Base-by-base conservation (phyloP, 2,888 invertebrate species). In the Eudasyphora cyanicolor region DNA sequence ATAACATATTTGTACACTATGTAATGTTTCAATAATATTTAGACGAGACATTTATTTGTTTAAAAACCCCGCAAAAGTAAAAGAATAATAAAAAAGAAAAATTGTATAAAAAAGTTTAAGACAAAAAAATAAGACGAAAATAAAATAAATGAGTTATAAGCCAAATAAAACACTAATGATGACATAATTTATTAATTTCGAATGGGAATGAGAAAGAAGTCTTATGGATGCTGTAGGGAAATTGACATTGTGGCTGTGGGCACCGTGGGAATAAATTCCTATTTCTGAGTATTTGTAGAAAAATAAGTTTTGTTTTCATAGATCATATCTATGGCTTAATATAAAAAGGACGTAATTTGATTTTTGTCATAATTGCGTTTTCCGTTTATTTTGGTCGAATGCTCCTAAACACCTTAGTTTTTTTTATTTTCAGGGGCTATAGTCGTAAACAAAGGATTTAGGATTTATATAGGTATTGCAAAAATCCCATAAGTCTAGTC, bases 61-160 rank as follows among this genome's bases (percentile, higher is more conserved):
- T 75, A 35, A 54, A 69, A 70, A 35, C 49, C 81, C 84, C n/a
- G n/a, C n/a, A n/a, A 84, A 79, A 82, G n/a, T n/a, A n/a, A 84
- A 79, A 82, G 82, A 84, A n/a, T n/a, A n/a, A n/a, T 5, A 35
- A 42, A 73, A 32, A 73, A 74, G 62, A 24, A 42, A 24, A 74
- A 38, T 54, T 84, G 57, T 79, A 76, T n/a, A 67, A 67, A 67
- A n/a, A 42, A 7, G 21, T 73, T 32, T n/a, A n/a, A n/a, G n/a
- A 69, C 62, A 38, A 49, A 57, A 74, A 79, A 77, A 73, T 17
- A 49, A 24, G 38, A 21, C 12, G 78, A 75, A 78, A 4, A 60
- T 78, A 81, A 83, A 85, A 84, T 86, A 85, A 86, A 86, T 85
- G 86, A 85, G 79, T 85, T 86, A 82, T 82, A 86, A 82, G 82